These are phyloP conservation scores for Caenorhabditis macrosperma DNA, from an alignment of 2,888 invertebrate genomes.

Conservation along the genomic window DNA sequence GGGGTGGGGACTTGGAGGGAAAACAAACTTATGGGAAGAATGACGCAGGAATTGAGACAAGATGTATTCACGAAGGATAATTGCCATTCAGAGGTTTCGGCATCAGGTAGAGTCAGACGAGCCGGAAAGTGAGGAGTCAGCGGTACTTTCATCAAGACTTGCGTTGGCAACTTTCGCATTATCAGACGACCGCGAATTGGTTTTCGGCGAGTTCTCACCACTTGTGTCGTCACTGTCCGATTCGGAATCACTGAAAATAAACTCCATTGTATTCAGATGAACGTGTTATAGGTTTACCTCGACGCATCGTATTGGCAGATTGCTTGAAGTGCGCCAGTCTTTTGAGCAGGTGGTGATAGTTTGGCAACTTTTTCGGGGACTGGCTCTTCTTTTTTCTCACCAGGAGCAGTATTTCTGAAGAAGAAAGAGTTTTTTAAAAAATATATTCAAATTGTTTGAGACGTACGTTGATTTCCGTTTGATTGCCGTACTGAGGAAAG, in stretches of 20 bases:
- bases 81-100: too few relatives aligned
- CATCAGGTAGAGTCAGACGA: too few relatives aligned
- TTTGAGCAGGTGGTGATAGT: slow-evolving; percentile 63
- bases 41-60: too few relatives aligned
- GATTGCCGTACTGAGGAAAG: slow-evolving; percentile 53
- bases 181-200: too few relatives aligned
- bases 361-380: slow-evolving; percentile 33
- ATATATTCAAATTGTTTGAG: background rate
- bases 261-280: too few relatives aligned
- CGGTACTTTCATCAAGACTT: too few relatives aligned
- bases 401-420: slow-evolving; percentile 28
- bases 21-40: too few relatives aligned
- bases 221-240: slow-evolving; percentile 16
- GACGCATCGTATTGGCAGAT: slow-evolving; percentile 88
- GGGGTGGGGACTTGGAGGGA: too few relatives aligned
- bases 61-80: too few relatives aligned
- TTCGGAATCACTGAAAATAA: slow-evolving; percentile 36
- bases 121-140: too few relatives aligned
- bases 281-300: too few relatives aligned
- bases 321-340: slow-evolving; percentile 88
- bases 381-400: slow-evolving; percentile 41
- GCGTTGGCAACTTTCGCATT: too few relatives aligned
- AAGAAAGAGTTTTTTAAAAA: background rate
- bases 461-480: slow-evolving; percentile 52
- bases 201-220: slow-evolving; percentile 29